phyloP scores from a whole-genome alignment of 2,113 vertebrate genomes.

The Carollia perspicillata region DNA sequence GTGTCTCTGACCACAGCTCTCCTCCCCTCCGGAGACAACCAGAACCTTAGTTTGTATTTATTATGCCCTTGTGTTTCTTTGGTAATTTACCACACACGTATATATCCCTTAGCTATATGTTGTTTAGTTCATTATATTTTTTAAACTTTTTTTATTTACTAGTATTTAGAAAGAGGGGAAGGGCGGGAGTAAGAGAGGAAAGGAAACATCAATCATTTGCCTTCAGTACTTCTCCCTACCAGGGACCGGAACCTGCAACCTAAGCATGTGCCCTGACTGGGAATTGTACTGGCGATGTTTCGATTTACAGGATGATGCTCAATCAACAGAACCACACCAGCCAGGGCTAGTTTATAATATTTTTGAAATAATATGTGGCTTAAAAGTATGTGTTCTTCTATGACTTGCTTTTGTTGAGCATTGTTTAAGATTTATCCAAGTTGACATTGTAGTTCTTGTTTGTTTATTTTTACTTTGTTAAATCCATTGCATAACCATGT shows the following conservation, averaged over 20 bases:
- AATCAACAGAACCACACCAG: no score
- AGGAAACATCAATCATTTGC: no score
- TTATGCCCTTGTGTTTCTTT: not conserved
- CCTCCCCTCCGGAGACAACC: not conserved
- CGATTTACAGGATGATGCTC: no score
- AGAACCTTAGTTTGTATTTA: not conserved
- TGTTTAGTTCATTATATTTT: not conserved
- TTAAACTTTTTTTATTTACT: no score
- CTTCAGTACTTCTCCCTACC: no score
- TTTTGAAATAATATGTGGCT: not conserved
- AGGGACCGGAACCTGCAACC: no score
- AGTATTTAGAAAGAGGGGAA: no score
- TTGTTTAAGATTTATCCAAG: not conserved
- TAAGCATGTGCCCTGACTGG: no score
- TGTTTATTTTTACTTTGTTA: not conserved
- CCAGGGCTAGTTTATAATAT: no score
- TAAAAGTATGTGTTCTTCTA: not conserved
- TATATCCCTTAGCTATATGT: not conserved
- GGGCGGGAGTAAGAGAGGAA: no score
- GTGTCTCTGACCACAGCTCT: not conserved
- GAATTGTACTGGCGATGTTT: no score
- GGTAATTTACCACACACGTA: not conserved
- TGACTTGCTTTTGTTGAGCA: not conserved
- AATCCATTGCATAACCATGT: not conserved
- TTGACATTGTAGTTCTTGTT: not conserved